These are phyloP conservation scores for Hippocampus mohnikei DNA, from an alignment of 2,113 vertebrate species.

Conservation along the genomic window DNA sequence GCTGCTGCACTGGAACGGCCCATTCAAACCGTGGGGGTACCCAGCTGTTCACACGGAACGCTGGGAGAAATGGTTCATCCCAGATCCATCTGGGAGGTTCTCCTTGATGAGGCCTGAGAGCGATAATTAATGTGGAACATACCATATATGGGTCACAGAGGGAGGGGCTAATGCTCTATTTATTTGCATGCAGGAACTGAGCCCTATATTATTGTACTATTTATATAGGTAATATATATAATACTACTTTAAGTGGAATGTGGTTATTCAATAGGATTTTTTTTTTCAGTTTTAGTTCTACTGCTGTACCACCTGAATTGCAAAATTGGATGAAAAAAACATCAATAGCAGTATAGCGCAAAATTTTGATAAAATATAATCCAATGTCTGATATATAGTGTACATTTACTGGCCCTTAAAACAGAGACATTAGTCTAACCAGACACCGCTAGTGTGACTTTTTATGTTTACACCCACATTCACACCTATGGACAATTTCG, in stretches of 20 bases:
- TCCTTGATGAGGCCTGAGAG: conserved; percentile 73
- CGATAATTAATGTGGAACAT: conserved; percentile 37
- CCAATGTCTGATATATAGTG: too few species aligned
- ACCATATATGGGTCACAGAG: neutral
- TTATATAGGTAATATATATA: too few species aligned
- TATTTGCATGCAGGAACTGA: neutral
- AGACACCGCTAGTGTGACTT: too few species aligned
- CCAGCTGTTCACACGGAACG: conserved; percentile 82
- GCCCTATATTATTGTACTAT: too few species aligned
- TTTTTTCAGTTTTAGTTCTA: neutral
- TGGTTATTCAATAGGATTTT: too few species aligned
- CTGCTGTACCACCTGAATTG: neutral
- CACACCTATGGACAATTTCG: too few species aligned
- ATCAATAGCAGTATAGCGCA: too few species aligned
- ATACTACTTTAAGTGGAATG: too few species aligned
- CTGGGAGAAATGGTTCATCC: conserved; percentile 95
- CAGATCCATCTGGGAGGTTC: conserved; percentile 86
- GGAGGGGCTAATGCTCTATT: neutral
- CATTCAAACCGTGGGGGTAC: conserved; percentile 90
- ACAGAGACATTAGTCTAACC: too few species aligned
- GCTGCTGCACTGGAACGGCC: conserved; percentile 93
- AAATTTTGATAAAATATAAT: too few species aligned
- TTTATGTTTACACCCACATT: neutral
- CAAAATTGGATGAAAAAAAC: neutral
- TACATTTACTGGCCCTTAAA: too few species aligned